A percentile compares a stretch with the other conserved stretches of the same genome.
These are phyloP conservation scores for Oscheius sp. DNA, from an alignment of 2,888 invertebrate genomes.

Conservation along the genomic window DNA sequence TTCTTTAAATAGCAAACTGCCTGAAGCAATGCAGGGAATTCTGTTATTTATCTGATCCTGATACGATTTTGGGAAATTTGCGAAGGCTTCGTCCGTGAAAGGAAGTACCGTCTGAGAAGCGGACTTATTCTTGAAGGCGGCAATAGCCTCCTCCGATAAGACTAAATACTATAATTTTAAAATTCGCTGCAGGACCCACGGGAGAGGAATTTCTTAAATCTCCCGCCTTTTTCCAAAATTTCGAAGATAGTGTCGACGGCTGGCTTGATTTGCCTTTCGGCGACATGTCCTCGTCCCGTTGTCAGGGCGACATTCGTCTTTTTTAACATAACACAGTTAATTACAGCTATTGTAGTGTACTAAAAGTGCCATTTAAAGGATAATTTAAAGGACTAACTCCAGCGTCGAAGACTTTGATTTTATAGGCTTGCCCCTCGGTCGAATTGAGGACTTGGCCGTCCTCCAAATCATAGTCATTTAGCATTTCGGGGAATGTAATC, in stretches of 20 bases:
- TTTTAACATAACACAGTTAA: constrained; percentile 22
- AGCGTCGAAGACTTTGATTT: background rate
- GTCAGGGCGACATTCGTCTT: constrained; percentile 4
- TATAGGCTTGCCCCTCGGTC: background rate
- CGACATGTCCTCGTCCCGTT: constrained; percentile 9
- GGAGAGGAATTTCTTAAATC: constrained; percentile 25
- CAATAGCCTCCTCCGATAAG: constrained; percentile 4
- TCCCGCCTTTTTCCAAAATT: constrained; percentile 7
- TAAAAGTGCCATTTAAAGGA: background rate
- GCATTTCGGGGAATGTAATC: background rate
- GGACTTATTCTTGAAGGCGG: background rate
- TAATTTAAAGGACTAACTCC: background rate
- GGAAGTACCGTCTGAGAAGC: constrained; percentile 29
- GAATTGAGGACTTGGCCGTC: constrained; percentile 4
- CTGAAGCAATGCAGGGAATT: constrained; percentile 3
- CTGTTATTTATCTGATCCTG: constrained; percentile 14
- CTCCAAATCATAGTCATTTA: constrained; percentile 23
- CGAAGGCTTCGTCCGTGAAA: constrained; percentile 24
- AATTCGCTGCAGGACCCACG: background rate
- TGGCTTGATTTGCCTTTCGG: background rate
- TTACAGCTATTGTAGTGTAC: background rate
- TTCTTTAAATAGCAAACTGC: background rate
- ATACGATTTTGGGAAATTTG: constrained; percentile 1
- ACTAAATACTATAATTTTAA: background rate
- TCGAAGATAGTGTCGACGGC: constrained; percentile 17